Base-by-base conservation (phyloP, 2,888 invertebrate genomes). In the Xanthia togata region DNA sequence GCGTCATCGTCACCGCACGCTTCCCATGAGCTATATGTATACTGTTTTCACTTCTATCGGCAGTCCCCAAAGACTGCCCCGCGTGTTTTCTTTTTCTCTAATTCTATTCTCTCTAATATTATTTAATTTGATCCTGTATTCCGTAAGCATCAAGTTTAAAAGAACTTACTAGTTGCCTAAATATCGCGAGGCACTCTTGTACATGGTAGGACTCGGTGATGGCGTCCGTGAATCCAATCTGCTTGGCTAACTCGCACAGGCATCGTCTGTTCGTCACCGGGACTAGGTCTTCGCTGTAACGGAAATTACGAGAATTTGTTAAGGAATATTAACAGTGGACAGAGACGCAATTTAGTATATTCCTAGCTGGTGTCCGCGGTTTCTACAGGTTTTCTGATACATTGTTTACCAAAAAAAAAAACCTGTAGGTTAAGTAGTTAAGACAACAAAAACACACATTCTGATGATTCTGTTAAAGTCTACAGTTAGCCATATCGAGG, bases 261-360 rank as follows among this genome's bases (percentile, higher is more conserved):
- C 99, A 99, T 90, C 99, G 97, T 69, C 97, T 96, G 93, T 99
- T 99, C 53, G 98, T 99, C 64, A 99, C 99, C 4, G 99, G 99
- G 23, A 99, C 98, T 77, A 99, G 97, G 92, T 99, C 98, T 94
- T 99, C 98, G 91, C 98, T 98, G 92, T 93, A 97, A 90, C 12
- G 17, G 31, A 31, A 68, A 73, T 68, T 26, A 6, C 2, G 23
- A 31, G 0, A 2, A 75, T 17, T 23, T 12, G 23, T 31, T n/a
- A 20, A 73, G 1, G 9, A 57, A 1, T n/a, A 55, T 53, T 9
- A 23, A 0, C 23, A 53, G 53, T 53, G 11, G 11, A 4, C 9
- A 23, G 53, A 53, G 4, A 9, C 53, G 11, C 53, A 53, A 53
- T 50, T 50, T 50, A 50, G 20, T 20, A 50, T 50, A 20, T 53